Conservation (phyloP, 2,113 vertebrate species). For the Tursiops truncatus region DNA sequence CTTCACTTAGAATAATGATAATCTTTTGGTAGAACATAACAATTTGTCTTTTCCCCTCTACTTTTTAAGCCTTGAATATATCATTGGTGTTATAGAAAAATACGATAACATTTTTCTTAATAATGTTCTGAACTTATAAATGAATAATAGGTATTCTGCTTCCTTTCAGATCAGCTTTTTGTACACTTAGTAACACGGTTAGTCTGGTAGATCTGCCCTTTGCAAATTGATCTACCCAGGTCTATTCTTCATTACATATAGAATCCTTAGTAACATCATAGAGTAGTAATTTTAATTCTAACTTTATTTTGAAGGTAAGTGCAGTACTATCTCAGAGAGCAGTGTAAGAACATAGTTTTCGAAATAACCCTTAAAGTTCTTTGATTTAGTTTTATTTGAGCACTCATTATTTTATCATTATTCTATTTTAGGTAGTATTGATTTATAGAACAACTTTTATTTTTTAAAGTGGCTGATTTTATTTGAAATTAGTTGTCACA, state of each 20-base stretch:
- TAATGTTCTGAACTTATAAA: background rate
- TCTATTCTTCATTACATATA: slow-evolving; percentile 22
- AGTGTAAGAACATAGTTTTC: background rate
- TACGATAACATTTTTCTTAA: background rate
- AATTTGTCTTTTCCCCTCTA: background rate
- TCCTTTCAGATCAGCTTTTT: background rate
- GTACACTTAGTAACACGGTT: background rate
- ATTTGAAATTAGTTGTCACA: background rate
- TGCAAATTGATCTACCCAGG: background rate
- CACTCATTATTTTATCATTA: background rate
- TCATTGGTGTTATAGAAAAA: background rate
- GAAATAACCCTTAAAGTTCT: background rate
- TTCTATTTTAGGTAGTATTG: background rate
- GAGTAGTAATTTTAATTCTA: slow-evolving; percentile 40
- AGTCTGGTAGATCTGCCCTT: background rate
- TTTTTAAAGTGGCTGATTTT: slow-evolving; percentile 3
- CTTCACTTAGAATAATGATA: background rate
- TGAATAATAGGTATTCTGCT: background rate
- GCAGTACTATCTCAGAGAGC: slow-evolving; percentile 16
- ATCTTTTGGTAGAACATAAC: background rate
- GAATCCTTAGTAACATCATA: background rate
- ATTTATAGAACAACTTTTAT: background rate
- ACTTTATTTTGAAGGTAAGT: slow-evolving; percentile 37
- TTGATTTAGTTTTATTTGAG: slow-evolving; percentile 8
- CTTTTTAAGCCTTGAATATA: background rate